A percentile compares a stretch with the other conserved stretches of the same genome.
phyloP scores from a whole-genome alignment of 1,140 invertebrate species.

The Hypsibius dujardini region DNA sequence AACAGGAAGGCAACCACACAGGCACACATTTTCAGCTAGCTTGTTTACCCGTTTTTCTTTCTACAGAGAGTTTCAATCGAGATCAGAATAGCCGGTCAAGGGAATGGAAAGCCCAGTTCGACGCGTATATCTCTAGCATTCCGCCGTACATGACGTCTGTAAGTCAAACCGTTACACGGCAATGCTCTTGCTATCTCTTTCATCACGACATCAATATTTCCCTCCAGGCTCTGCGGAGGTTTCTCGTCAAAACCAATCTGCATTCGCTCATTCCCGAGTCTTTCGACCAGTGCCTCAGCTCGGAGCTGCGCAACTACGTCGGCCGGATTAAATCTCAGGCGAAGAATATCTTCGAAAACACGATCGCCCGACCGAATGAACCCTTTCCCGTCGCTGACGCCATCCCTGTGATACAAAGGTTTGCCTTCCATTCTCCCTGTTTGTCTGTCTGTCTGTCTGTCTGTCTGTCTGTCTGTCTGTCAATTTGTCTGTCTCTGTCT shows the following conservation, averaged over 20 bases:
- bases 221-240: not conserved
- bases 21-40: not conserved
- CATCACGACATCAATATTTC: not conserved
- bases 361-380: not conserved
- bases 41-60: not conserved
- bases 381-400: not conserved
- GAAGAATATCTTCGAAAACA: not conserved
- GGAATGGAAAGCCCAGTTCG: conserved; percentile 14
- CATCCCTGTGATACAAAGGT: conserved; percentile 15
- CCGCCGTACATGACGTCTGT: not conserved
- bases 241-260: not conserved
- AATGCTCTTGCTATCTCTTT: not conserved
- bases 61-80: not conserved
- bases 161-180: not conserved
- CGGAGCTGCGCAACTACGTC: not conserved
- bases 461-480: no score
- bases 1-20: no score
- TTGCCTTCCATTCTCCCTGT: no score
- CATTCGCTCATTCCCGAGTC: not conserved
- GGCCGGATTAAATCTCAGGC: not conserved
- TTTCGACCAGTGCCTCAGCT: conserved; percentile 9
- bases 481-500: no score
- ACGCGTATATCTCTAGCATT: not conserved
- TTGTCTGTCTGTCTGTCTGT: no score
- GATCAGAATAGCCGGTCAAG: not conserved